phyloP scores from a whole-genome alignment of 2,888 invertebrate genomes.

The Actias luna region DNA sequence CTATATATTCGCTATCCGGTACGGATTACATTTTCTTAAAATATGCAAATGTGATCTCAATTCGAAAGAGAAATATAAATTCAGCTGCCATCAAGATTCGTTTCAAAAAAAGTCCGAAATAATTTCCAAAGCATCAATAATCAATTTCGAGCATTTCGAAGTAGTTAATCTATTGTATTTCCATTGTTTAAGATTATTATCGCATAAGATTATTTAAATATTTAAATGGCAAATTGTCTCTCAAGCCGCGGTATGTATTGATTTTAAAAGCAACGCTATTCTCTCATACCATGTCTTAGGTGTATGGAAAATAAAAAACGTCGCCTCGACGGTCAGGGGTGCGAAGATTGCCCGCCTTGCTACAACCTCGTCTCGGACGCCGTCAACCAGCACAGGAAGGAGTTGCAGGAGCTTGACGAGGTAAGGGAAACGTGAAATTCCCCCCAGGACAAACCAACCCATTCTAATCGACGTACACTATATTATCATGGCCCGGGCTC shows the following conservation, averaged over 20 bases:
- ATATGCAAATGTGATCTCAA: too few relatives aligned
- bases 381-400: constrained; percentile 87
- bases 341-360: constrained; percentile 95
- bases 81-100: too few relatives aligned
- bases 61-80: too few relatives aligned
- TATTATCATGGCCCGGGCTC: too few relatives aligned
- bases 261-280: background rate
- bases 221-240: background rate
- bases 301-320: constrained; percentile 98
- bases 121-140: too few relatives aligned
- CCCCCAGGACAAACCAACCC: too few relatives aligned
- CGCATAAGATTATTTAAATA: background rate
- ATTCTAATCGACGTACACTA: too few relatives aligned
- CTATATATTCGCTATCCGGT: too few relatives aligned
- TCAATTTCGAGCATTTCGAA: too few relatives aligned
- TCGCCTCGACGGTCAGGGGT: constrained; percentile 89
- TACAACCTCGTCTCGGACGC: constrained; percentile 96
- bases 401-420: constrained; percentile 87
- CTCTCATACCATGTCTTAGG: constrained; percentile 52
- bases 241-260: background rate
- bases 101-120: too few relatives aligned
- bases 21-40: too few relatives aligned
- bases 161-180: too few relatives aligned
- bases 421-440: constrained; percentile 45
- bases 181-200: background rate